Conservation (phyloP, 2,888 invertebrate genomes). For the Pandemis cinnamomeana region DNA sequence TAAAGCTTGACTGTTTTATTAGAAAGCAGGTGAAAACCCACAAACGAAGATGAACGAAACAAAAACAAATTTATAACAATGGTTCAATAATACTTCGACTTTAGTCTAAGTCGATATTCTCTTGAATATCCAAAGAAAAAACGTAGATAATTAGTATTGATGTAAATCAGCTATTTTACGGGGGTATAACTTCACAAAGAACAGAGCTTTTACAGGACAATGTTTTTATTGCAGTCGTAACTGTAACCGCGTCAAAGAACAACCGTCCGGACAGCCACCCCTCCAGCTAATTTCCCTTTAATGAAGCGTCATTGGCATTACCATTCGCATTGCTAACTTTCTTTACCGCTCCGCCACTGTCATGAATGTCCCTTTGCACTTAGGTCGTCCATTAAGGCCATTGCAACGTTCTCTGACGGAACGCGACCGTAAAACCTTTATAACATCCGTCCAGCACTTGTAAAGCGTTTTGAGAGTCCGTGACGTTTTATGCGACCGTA, state of each 20-base stretch:
- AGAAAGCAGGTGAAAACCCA: slow-evolving; percentile 55
- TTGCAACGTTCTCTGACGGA: slow-evolving; percentile 80
- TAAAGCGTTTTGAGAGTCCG: slow-evolving; percentile 80
- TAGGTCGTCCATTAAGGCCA: slow-evolving; percentile 82
- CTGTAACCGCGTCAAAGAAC: slow-evolving; percentile 46
- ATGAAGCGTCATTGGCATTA: slow-evolving; percentile 63
- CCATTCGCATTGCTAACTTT: slow-evolving; percentile 59
- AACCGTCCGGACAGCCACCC: slow-evolving; percentile 49
- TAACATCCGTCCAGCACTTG: slow-evolving; percentile 84
- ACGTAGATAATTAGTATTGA: slow-evolving; percentile 27
- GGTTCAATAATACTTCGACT: neutral
- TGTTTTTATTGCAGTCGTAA: slow-evolving; percentile 43
- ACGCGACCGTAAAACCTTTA: slow-evolving; percentile 83
- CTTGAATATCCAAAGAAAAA: slow-evolving; percentile 21
- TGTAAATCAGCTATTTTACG: slow-evolving; percentile 38
- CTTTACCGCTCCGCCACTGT: slow-evolving; percentile 62
- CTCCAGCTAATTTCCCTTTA: slow-evolving; percentile 50
- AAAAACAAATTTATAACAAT: neutral
- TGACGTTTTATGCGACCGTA: slow-evolving; percentile 74
- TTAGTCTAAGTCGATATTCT: too few relatives aligned
- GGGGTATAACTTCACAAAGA: slow-evolving; percentile 34
- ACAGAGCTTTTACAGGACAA: slow-evolving; percentile 38
- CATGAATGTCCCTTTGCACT: slow-evolving; percentile 83
- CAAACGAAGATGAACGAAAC: neutral
- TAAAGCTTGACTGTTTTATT: slow-evolving; percentile 73